Base-by-base conservation (phyloP, 2,888 invertebrate species). In the Drosophila colorata region DNA sequence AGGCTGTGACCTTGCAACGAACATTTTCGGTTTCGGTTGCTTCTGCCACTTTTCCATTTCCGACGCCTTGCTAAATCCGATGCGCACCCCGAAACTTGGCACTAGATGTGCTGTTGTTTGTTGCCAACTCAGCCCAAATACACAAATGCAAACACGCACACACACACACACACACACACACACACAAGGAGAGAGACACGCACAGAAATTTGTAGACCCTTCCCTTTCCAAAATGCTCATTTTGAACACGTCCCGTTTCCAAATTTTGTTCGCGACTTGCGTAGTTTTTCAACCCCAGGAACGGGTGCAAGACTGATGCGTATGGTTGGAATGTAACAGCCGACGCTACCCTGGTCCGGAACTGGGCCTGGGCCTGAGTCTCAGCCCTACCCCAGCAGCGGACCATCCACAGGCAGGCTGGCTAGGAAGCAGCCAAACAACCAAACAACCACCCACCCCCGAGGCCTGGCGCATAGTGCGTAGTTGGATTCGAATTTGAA, bases 41-140 rank as follows among this genome's bases (percentile, higher is more conserved):
- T 40, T 55, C 44, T 37, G 37, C 13, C 28, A 23, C 49, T 25
- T 59, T 49, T 57, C 41, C 41, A 46, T 68, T 73, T 51, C 28
- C 14, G 53, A 46, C 37, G 68, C 53, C 44, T 40, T 55, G 49
- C 51, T 77, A 78, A 80, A 78, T 83, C 78, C 67, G 65, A 53
- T 66, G 80, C 73, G 80, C 80, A 80, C 84, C 80, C 80, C 64
- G 46, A 56, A 74, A 72, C 28, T 64, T 71, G 60, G 58, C 63
- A 65, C 64, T 65, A 55, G 46, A 37, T 53, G 38, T 49, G 41
- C 9, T 20, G 59, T 51, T 53, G 51, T 35, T 55, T 73, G 74
- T 77, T 71, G 52, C 78, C 80, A 82, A 74, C 67, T 65, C 68
- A 14, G 31, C 5, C 23, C 60, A 44, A 58, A 55, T 33, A 11